Evolutionary conservation across 1,140 invertebrate genomes (phyloP), one percentile per base, ranked within the genome.

Genomic region (Chionoecetes opilio): DNA sequence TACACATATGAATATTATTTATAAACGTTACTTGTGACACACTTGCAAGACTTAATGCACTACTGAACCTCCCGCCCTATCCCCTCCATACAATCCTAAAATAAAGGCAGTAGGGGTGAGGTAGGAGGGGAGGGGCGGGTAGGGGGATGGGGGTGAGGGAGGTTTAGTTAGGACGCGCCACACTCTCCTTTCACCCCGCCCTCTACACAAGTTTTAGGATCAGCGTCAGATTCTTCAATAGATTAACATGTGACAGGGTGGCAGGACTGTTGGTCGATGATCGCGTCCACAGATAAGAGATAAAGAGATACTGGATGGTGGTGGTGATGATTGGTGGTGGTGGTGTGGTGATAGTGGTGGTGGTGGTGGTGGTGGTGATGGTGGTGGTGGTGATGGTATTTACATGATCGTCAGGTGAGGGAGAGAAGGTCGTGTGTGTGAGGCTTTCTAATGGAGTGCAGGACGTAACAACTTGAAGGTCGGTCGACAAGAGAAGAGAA

Each of bases 201-300:
- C 32, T 86, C 84, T 38, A 35, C 84, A 86, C 84, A 86, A 35
- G 35, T 38, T 38, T 86, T 29, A 86, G 84, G 84, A 86, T 86
- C 17, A 86, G 14, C 29, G 84, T 86, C 84, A 86, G 84, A 86
- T 34, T 31, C 84, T 38, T 86, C 84, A 32, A 38, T 86, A 38
- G 35, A 86, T 38, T 26, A 38, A 86, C 84, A 11, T 21, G 32
- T 38, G 84, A 86, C 84, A 86, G 84, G 35, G 84, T 86, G 32
- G 84, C 84, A 86, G 84, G 84, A 34, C 84, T 86, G 29, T 32
- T 86, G 84, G 84, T 38, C 35, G 32, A 38, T 38, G 84, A 34
- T 86, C 84, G 17, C 35, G 84, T 34, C 84, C 11, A 26, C 29
- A 35, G 84, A 86, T 86, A 32, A 38, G 32, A 32, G 84, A 86